These are phyloP conservation scores for Euthynnus affinis DNA, from an alignment of 2,797 vertebrate genomes.

Conservation along the genomic window DNA sequence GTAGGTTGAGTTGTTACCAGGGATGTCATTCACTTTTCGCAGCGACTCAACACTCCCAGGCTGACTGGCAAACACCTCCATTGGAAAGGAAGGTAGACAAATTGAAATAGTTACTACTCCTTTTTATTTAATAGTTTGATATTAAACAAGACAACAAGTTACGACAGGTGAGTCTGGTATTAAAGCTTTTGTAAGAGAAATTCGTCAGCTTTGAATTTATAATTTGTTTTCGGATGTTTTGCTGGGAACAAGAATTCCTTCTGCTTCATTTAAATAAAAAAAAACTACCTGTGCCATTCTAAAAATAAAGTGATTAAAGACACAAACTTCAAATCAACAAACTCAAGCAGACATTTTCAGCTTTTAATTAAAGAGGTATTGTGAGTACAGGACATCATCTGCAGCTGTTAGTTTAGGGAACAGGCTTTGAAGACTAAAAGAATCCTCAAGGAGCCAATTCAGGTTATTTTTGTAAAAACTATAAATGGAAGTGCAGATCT, in stretches of 20 bases:
- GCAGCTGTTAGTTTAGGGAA: constrained; percentile 34
- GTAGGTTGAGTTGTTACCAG: constrained; percentile 77
- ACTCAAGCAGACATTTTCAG: constrained; percentile 29
- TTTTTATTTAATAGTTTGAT: constrained; percentile 12
- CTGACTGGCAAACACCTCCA: constrained; percentile 81
- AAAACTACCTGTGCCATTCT: constrained; percentile 24
- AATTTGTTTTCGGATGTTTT: constrained; percentile 41
- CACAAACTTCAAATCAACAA: constrained; percentile 47
- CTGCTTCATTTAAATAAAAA: constrained; percentile 28
- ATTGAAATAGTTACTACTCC: constrained; percentile 48
- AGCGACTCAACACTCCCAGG: constrained; percentile 84
- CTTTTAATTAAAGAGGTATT: constrained; percentile 57
- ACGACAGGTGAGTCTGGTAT: neutral
- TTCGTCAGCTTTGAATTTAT: neutral
- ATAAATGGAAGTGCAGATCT: constrained; percentile 46
- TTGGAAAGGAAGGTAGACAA: constrained; percentile 72
- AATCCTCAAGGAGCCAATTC: constrained; percentile 40
- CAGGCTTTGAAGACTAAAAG: constrained; percentile 55
- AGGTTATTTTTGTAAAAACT: constrained; percentile 45
- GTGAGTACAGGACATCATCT: constrained; percentile 42
- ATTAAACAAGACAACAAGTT: constrained; percentile 1
- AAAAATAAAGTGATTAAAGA: constrained; percentile 49
- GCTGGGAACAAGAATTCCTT: constrained; percentile 6
- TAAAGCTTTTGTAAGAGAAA: constrained; percentile 5
- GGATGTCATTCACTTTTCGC: constrained; percentile 78